Percentiles rank a stretch among this genome's conserved stretches.
Evolutionary conservation across 2,888 invertebrate species (phyloP).

Genomic region (Orchesellides sinensis): DNA sequence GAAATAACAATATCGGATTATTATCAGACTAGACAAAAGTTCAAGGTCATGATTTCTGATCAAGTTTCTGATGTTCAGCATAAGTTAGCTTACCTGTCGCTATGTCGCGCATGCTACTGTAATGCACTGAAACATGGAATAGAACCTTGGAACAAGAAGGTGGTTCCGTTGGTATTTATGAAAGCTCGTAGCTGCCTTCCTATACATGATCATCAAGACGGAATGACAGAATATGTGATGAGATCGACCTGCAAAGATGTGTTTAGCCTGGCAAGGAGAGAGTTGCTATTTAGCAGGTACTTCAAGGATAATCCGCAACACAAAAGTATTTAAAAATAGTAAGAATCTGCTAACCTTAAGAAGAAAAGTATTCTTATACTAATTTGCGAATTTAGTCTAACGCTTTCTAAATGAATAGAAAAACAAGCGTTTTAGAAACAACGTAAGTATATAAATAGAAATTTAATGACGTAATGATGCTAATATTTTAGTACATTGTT

Average conservation of each 20-base stretch:
- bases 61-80: background rate
- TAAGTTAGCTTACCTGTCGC: constrained; percentile 6
- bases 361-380: background rate
- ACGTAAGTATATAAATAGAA: too few species aligned
- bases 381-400: background rate
- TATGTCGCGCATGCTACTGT: constrained; percentile 32
- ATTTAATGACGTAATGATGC: background rate
- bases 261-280: constrained; percentile 14
- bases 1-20: constrained; percentile 16
- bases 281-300: constrained; percentile 6
- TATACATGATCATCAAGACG: constrained; percentile 38
- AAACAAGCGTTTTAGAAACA: too few species aligned
- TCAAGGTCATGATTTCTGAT: constrained; percentile 6
- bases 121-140: background rate
- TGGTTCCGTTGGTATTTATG: background rate
- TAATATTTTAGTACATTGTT: background rate
- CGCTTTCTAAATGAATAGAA: background rate
- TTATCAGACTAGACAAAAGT: constrained; percentile 26
- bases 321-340: background rate
- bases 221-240: background rate
- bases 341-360: background rate
- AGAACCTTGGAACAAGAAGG: background rate
- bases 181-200: constrained; percentile 31
- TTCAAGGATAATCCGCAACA: constrained; percentile 39
- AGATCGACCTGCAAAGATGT: constrained; percentile 26